Percentiles rank a stretch among this genome's conserved stretches.
These are phyloP conservation scores for Dendropsophus ebraccatus DNA, from an alignment of 2,113 vertebrate genomes.

Conservation along the genomic window DNA sequence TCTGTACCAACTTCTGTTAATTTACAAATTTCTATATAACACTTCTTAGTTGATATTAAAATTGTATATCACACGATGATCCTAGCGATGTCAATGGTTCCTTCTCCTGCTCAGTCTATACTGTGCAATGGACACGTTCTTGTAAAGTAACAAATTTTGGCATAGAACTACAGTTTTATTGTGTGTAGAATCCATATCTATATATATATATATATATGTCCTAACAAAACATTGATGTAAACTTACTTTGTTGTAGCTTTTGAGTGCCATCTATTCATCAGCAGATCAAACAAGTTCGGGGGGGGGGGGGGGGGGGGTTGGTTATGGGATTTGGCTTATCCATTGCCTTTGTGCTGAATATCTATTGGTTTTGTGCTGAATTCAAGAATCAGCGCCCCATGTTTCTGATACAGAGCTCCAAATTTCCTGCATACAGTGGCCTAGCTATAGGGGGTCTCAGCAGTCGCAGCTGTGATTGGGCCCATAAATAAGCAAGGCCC, in stretches of 20 bases:
- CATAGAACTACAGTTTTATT: constrained; percentile 46
- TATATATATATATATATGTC: constrained; percentile 64
- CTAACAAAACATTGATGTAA: constrained; percentile 62
- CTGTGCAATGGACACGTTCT: constrained; percentile 44
- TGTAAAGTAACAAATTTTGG: constrained; percentile 60
- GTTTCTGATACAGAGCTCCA: too few relatives aligned
- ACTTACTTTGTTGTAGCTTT: constrained; percentile 15
- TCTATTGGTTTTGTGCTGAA: not conserved
- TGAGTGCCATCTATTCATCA: constrained; percentile 49
- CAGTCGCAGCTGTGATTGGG: too few relatives aligned
- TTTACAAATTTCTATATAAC: constrained; percentile 59
- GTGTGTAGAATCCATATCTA: constrained; percentile 62
- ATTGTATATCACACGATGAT: not conserved
- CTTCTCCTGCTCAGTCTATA: not conserved
- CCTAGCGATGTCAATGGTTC: not conserved
- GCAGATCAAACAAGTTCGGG: constrained; percentile 21
- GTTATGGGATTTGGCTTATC: not conserved
- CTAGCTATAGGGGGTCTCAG: too few relatives aligned
- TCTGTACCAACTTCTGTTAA: constrained; percentile 58
- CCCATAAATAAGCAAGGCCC: too few relatives aligned
- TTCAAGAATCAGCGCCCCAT: too few relatives aligned
- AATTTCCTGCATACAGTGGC: too few relatives aligned
- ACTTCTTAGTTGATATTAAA: not conserved
- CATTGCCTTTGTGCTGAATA: not conserved
- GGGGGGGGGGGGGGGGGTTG: too few relatives aligned